Base-by-base conservation (phyloP, 2,113 vertebrate genomes). In the Sorex araneus region DNA sequence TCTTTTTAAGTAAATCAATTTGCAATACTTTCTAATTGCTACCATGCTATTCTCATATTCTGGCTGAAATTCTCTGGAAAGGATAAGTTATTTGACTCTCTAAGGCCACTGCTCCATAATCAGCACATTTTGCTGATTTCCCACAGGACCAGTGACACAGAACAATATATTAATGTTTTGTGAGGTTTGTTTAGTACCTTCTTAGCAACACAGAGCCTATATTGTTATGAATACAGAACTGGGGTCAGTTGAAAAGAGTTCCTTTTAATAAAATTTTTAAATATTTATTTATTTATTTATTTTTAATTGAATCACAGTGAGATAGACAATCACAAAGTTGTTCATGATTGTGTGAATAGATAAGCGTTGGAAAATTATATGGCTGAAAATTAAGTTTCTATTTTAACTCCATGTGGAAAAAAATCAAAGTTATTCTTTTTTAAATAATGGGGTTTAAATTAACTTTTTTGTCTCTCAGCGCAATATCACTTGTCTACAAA, bases 71-170 rank as follows among this genome's bases (percentile, higher is more conserved):
- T 76, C 25, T 1, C 57, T 86, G 27, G 76, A 94, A 92, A 92
- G 3, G 6, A 63, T 25, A 50, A 30, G 27, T 34, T 84, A 19
- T 69, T 83, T 92, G 75, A 88, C 92, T 27, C 50, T 79, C 12
- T 69, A 76, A 64, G 40, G 11, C 7, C 21, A 93, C 43, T 82
- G 11, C 63, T 91, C 77, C 16, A 40, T 47, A 77, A 85, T 83
- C 23, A 91, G 82, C 25, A 85, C 54, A 91, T 78, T 83, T 89
- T 91, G 34, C 45, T 89, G 13, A 90, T 73, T 89, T 94, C 27
- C 36, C 79, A 36, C 0, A 79, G 57, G 82, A 25, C 34, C 87
- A 87, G 30, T 69, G 40, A 91, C 64, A 84, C 6, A 67, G 32
- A 75, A 71, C 18, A 73, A 64, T 75, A 84, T 76, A 60, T 43